Conservation (phyloP, 92 coral and sea anemone species). For the Porites cylindrica region DNA sequence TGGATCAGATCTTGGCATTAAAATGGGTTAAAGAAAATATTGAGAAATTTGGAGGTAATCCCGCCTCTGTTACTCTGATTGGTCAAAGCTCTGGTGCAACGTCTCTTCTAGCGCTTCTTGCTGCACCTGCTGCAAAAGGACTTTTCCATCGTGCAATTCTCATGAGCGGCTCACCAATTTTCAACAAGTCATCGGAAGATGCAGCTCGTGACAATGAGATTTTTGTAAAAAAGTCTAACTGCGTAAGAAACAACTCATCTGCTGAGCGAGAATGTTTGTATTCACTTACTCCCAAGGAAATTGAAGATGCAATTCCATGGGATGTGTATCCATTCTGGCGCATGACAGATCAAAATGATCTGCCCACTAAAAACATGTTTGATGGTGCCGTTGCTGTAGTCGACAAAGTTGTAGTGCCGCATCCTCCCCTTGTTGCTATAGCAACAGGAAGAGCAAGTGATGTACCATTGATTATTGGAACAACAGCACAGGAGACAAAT, state of each 20-base stretch:
- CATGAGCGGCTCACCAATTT: constrained; percentile 71
- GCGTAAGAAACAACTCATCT: constrained; percentile 38
- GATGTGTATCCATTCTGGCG: constrained; percentile 68
- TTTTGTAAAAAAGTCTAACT: constrained; percentile 56
- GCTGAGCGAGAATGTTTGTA: constrained; percentile 54
- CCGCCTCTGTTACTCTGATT: constrained; percentile 63
- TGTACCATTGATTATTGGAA: constrained; percentile 73
- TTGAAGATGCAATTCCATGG: constrained; percentile 76
- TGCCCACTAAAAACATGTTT: constrained; percentile 65
- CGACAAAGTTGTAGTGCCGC: constrained; percentile 64
- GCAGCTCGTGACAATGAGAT: constrained; percentile 69
- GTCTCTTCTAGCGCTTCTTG: constrained; percentile 71
- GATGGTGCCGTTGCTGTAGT: constrained; percentile 75
- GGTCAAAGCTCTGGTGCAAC: constrained; percentile 91
- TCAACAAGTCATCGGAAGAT: constrained; percentile 59
- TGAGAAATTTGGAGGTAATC: constrained; percentile 78
- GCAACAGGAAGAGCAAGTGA: constrained; percentile 54
- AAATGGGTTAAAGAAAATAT: constrained; percentile 71
- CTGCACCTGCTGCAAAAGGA: constrained; percentile 70
- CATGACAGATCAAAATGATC: constrained; percentile 50
- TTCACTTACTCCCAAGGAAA: constrained; percentile 26
- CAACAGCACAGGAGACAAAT: constrained; percentile 73
- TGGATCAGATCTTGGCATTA: constrained; percentile 83
- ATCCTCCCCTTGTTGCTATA: constrained; percentile 71
- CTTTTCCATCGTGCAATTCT: constrained; percentile 76